Conservation (phyloP, 2,888 invertebrate genomes). For the Drosophila glabriapex region DNA sequence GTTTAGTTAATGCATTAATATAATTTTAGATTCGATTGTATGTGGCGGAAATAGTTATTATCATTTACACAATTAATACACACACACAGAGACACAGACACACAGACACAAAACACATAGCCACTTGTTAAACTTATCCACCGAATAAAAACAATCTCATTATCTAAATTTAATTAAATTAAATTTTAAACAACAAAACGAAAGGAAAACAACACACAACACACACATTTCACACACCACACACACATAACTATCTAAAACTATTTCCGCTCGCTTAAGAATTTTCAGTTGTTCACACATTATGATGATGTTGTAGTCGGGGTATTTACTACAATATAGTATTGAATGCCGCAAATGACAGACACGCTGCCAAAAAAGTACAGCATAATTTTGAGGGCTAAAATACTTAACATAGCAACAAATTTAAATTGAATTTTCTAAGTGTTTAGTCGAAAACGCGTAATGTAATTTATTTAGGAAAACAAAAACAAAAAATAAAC, state of each 20-base stretch:
- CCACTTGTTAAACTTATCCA: constrained; percentile 82
- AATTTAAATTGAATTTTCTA: constrained; percentile 74
- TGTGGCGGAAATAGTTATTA: constrained; percentile 64
- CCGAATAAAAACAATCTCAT: constrained; percentile 80
- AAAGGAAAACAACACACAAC: constrained; percentile 22
- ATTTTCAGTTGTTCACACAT: constrained; percentile 24
- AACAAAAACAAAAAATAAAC: constrained; percentile 37
- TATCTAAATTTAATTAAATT: constrained; percentile 71
- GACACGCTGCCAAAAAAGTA: constrained; percentile 37
- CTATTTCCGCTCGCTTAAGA: constrained; percentile 67
- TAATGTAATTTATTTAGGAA: constrained; percentile 54
- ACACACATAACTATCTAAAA: not conserved
- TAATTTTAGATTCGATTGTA: constrained; percentile 62
- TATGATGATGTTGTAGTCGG: constrained; percentile 45
- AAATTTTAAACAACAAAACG: constrained; percentile 42
- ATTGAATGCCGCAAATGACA: constrained; percentile 67
- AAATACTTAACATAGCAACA: constrained; percentile 57
- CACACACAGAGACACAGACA: constrained; percentile 36
- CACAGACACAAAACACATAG: constrained; percentile 47
- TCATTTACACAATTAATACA: constrained; percentile 32
- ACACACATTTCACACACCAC: constrained; percentile 7
- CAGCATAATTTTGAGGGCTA: constrained; percentile 56
- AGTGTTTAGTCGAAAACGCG: constrained; percentile 73
- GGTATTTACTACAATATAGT: constrained; percentile 27
- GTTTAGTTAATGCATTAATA: constrained; percentile 69